Conservation (phyloP, 2,797 vertebrate species). For the Adelosebastes latens region DNA sequence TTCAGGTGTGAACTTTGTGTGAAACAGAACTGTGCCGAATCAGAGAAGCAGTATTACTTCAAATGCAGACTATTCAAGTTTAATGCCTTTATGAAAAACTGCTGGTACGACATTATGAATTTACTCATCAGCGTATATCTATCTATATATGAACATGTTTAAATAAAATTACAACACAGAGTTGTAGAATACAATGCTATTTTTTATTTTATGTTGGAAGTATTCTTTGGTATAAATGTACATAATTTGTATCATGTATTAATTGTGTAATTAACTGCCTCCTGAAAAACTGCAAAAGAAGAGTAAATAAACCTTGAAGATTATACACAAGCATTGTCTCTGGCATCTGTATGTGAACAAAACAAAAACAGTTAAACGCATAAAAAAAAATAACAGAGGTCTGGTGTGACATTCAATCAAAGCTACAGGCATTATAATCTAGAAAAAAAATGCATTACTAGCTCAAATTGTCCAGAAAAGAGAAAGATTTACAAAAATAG, state of each 20-base stretch:
- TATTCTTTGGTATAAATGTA: slow-evolving; percentile 89
- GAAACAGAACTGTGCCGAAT: slow-evolving; percentile 87
- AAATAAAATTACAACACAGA: slow-evolving; percentile 84
- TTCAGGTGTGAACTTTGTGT: slow-evolving; percentile 85
- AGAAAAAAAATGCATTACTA: background rate
- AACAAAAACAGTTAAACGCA: background rate
- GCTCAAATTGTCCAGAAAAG: slow-evolving; percentile 4
- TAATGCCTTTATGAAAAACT: slow-evolving; percentile 86
- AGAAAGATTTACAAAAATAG: slow-evolving; percentile 3
- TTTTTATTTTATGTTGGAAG: slow-evolving; percentile 87
- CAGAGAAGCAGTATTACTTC: slow-evolving; percentile 85
- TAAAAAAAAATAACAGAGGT: background rate
- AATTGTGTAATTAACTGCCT: slow-evolving; percentile 89
- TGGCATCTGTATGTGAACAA: slow-evolving; percentile 25
- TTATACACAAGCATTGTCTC: slow-evolving; percentile 71
- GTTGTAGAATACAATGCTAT: slow-evolving; percentile 86
- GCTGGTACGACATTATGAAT: slow-evolving; percentile 86
- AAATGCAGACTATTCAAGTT: slow-evolving; percentile 86
- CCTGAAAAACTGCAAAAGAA: slow-evolving; percentile 84
- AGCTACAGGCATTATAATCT: background rate
- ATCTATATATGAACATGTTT: slow-evolving; percentile 87
- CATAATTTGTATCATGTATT: slow-evolving; percentile 88
- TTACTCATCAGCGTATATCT: slow-evolving; percentile 86
- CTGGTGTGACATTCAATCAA: background rate
- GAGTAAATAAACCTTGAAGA: slow-evolving; percentile 87